Base-by-base conservation (phyloP, 2,888 invertebrate genomes). In the Archips xylosteana region DNA sequence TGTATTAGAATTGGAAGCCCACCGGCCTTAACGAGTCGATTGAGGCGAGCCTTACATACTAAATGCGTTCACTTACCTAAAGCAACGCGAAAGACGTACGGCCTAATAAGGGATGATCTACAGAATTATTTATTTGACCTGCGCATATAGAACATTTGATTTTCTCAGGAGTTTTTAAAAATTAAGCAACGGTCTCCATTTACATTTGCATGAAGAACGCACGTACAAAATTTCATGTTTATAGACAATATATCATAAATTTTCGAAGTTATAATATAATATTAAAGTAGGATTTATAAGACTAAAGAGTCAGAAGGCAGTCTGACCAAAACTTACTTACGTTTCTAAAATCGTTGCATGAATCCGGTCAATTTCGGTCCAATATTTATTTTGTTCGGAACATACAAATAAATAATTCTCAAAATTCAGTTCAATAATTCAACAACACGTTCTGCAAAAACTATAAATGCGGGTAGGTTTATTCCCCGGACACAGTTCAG, bases 1-100 rank as follows among this genome's bases (percentile, higher is more conserved):
- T 67, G 67, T 72, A 67, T 67, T 57, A 68, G 36, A 45, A 39
- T 65, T 65, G 59, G 12, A 57, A 32, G 47, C 42, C 64, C 32
- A n/a, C 59, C 57, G 68, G 65, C 13, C 47, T 47, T 69, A 73
- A 73, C 73, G 68, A 73, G 68, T 34, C 23, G 68, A 72, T 63
- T 63, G 57, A 72, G 63, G 60, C 73, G 59, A 51, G 49, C 15
- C 32, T 39, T 73, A 69, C 68, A 73, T 73, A 69, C 68, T 63
- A 63, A 69, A 73, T 62, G 32, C 9, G 63, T 42, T 51, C 63
- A 59, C 39, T 73, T 73, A 45, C 60, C 42, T 34, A 61, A 36
- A 66, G 59, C 47, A 49, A 49, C 57, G 57, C 57, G 47, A 64
- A 72, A 63, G 63, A 69, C 57, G 62, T 63, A 63, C 59, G 57